A percentile compares a stretch with the other conserved stretches of the same genome.
Evolutionary conservation across 2,797 vertebrate species (phyloP).

Genomic region (Parotocinclus haroldoi): DNA sequence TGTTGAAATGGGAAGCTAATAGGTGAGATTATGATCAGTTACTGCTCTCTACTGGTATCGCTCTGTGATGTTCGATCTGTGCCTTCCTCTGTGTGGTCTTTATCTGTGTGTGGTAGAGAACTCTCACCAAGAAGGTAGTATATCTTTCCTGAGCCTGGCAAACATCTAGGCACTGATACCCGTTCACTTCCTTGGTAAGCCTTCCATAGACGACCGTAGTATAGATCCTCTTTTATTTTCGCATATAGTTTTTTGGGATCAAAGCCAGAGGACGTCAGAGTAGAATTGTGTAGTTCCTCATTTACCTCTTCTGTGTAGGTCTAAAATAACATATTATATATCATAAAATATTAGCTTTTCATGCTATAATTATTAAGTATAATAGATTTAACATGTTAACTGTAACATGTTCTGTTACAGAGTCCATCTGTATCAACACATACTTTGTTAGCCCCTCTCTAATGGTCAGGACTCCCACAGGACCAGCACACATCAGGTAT

Average conservation of each 20-base stretch:
- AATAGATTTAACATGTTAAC: no score
- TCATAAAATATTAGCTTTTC: background rate
- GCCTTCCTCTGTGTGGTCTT: slow-evolving; percentile 19
- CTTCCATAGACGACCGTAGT: slow-evolving; percentile 58
- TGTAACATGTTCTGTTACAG: no score
- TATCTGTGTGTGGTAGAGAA: slow-evolving; percentile 17
- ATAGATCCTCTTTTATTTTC: slow-evolving; percentile 56
- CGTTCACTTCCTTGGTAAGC: slow-evolving; percentile 48
- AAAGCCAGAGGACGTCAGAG: slow-evolving; percentile 28
- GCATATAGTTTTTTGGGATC: slow-evolving; percentile 57
- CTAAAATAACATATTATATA: slow-evolving; percentile 32
- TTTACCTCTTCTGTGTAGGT: slow-evolving; percentile 23
- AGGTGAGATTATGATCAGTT: background rate
- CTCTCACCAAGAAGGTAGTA: slow-evolving; percentile 46
- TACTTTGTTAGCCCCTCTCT: no score
- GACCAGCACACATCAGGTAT: no score
- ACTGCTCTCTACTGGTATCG: slow-evolving; percentile 1
- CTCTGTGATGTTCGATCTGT: slow-evolving; percentile 7
- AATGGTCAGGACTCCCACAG: no score
- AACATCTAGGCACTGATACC: slow-evolving; percentile 19
- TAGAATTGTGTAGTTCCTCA: slow-evolving; percentile 17
- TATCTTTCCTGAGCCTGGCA: slow-evolving; percentile 33
- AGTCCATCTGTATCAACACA: no score
- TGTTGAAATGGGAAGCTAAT: no score
- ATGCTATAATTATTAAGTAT: no score